These are phyloP conservation scores for Amblyopsis hoosieri DNA, from an alignment of 2,797 vertebrate species.

Conservation along the genomic window DNA sequence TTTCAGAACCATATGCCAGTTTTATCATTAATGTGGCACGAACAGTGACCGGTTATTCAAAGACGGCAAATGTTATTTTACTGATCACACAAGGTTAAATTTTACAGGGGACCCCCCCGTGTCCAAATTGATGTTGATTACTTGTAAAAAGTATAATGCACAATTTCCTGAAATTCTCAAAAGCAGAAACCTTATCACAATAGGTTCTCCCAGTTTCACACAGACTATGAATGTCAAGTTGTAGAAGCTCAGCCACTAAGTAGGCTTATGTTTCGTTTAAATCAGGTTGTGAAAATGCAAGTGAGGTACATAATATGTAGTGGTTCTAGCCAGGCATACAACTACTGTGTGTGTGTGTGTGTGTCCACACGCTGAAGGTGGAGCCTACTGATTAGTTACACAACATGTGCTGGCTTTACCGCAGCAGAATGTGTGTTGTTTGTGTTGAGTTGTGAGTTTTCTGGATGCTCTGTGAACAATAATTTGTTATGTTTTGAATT, in stretches of 20 bases:
- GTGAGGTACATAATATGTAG: conserved; percentile 25
- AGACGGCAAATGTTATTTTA: too few relatives aligned
- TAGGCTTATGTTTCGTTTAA: conserved; percentile 23
- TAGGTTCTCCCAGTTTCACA: conserved; percentile 5
- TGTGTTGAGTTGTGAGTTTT: conserved; percentile 17
- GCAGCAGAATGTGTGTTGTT: conserved; percentile 54
- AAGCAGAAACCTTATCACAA: background rate
- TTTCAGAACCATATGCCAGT: conserved; percentile 7
- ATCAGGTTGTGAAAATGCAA: conserved; percentile 35
- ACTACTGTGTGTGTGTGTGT: conserved; percentile 24
- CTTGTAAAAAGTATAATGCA: background rate
- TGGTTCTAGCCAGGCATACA: conserved; percentile 17
- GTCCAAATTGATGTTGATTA: background rate
- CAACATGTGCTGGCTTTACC: conserved; percentile 61
- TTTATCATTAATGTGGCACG: background rate
- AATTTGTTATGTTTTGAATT: background rate
- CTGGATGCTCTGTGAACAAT: too few relatives aligned
- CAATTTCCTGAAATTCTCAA: background rate
- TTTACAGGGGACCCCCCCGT: too few relatives aligned
- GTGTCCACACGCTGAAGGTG: conserved; percentile 33
- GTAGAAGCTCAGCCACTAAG: background rate
- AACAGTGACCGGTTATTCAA: too few relatives aligned
- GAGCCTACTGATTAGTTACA: conserved; percentile 64
- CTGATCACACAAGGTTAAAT: too few relatives aligned
- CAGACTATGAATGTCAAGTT: conserved; percentile 4